phyloP scores from a whole-genome alignment of 2,113 vertebrate species.

The Elgaria multicarinata region DNA sequence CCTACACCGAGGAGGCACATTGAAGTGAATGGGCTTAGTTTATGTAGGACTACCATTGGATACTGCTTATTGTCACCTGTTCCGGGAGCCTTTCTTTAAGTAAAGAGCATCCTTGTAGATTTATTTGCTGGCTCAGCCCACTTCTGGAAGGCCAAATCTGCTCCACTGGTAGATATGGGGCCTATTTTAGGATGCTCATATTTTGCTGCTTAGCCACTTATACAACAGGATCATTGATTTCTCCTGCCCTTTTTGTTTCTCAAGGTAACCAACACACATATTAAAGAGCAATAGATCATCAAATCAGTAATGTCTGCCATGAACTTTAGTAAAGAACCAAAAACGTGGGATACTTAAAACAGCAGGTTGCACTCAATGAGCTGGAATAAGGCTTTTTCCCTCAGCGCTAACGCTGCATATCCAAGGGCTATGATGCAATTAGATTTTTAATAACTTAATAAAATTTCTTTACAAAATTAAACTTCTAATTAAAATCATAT shows the following conservation, averaged over 20 bases:
- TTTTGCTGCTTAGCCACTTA: too few relatives aligned
- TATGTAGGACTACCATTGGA: too few relatives aligned
- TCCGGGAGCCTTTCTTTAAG: too few relatives aligned
- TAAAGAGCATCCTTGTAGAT: not conserved
- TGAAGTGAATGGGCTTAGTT: too few relatives aligned
- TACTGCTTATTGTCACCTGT: too few relatives aligned
- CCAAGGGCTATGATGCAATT: not conserved
- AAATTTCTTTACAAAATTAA: slow-evolving; percentile 24
- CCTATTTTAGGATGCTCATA: not conserved
- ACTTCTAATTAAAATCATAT: slow-evolving; percentile 30
- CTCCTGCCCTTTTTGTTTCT: not conserved
- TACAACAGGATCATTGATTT: not conserved
- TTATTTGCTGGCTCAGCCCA: not conserved
- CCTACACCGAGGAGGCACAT: too few relatives aligned
- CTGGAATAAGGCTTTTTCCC: not conserved
- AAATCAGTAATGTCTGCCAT: not conserved
- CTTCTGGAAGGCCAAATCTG: not conserved
- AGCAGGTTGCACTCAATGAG: slow-evolving; percentile 1
- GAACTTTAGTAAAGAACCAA: not conserved
- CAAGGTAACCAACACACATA: not conserved
- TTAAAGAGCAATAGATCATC: slow-evolving; percentile 5
- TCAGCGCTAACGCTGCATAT: not conserved
- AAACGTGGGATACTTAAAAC: not conserved
- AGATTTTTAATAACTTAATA: slow-evolving; percentile 16
- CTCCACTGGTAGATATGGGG: not conserved